Conservation (phyloP, 2,113 vertebrate species). For the Chrysochloris asiatica region DNA sequence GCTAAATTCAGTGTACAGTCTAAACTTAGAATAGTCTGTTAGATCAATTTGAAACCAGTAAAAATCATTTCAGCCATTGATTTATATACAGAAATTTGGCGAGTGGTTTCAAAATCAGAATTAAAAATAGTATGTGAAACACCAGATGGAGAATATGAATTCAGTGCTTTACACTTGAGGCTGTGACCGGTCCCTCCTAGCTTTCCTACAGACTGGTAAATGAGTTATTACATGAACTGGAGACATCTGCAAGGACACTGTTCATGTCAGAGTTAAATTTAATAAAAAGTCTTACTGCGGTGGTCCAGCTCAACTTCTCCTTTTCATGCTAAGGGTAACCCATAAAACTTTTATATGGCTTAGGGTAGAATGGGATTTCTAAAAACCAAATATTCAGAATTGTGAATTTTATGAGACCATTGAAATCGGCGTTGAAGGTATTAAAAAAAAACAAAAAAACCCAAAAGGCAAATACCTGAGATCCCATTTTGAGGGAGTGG, state of each 20-base stretch:
- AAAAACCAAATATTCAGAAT: background rate
- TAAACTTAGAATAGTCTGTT: background rate
- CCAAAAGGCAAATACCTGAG: background rate
- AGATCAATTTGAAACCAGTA: slow-evolving; percentile 14
- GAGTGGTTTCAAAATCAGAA: background rate
- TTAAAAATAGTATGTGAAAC: background rate
- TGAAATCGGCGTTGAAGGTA: background rate
- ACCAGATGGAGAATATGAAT: background rate
- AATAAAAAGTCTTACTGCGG: rapidly evolving
- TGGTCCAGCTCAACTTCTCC: background rate
- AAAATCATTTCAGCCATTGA: slow-evolving; percentile 5
- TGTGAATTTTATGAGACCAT: background rate
- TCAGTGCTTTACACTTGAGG: background rate
- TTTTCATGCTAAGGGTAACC: background rate
- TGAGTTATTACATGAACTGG: background rate
- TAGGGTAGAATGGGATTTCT: background rate
- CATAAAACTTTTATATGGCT: rapidly evolving
- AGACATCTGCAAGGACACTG: background rate
- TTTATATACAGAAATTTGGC: background rate
- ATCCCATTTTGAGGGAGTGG: background rate
- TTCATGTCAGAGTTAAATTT: rapidly evolving
- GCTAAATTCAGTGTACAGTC: background rate
- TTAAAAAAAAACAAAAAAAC: too few species aligned
- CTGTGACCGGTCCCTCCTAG: background rate
- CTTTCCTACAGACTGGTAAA: background rate